Evolutionary conservation across 2,888 invertebrate species (phyloP).

Genomic region (Sisyra terminalis): DNA sequence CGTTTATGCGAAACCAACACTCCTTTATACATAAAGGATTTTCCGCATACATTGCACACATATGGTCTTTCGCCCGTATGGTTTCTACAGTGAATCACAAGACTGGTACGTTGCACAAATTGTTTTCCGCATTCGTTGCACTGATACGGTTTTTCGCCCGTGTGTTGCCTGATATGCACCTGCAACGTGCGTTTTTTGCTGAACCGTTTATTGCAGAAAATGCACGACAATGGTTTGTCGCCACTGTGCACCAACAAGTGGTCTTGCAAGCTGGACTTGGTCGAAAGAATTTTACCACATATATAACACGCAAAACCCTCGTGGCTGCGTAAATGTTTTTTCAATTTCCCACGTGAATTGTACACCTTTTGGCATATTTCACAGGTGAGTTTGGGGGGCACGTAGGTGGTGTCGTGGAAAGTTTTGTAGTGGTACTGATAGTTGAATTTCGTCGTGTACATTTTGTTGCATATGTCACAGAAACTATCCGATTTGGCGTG

Average conservation of each 20-base stretch:
- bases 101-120: conserved; percentile 28
- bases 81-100: conserved; percentile 30
- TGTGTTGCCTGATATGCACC: conserved; percentile 11
- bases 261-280: conserved; percentile 5
- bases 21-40: conserved; percentile 35
- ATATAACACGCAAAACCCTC: conserved; percentile 13
- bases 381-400: conserved; percentile 9
- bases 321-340: conserved; percentile 20
- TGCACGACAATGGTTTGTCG: conserved; percentile 7
- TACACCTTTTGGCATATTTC: conserved; percentile 16
- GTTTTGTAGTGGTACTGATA: conserved; percentile 4
- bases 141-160: conserved; percentile 9
- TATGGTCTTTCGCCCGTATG: conserved; percentile 34
- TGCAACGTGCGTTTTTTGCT: conserved; percentile 6
- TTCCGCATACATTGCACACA: conserved; percentile 31
- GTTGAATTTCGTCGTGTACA: conserved; percentile 5
- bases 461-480: conserved; percentile 9
- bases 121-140: conserved; percentile 8
- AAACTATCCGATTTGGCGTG: conserved; percentile 3
- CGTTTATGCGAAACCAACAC: conserved; percentile 37
- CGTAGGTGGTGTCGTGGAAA: conserved; percentile 6
- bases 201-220: conserved; percentile 9
- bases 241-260: conserved; percentile 8
- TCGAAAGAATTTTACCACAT: conserved; percentile 14
- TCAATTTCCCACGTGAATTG: conserved; percentile 15